Conservation (phyloP, 2,113 vertebrate species). For the Oncorhynchus nerka region DNA sequence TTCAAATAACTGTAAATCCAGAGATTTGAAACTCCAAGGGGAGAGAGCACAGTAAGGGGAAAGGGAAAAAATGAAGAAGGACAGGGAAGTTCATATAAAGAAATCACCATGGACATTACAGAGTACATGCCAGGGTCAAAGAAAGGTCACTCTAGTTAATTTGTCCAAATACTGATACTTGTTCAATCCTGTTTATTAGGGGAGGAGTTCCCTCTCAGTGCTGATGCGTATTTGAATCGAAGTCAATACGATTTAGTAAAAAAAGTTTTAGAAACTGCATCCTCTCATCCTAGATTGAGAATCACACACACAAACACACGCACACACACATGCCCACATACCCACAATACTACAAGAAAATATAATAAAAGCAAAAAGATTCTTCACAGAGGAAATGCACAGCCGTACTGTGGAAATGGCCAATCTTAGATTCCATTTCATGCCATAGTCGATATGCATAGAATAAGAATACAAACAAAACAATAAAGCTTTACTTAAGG, state of each 20-base stretch:
- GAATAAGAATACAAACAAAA: conserved; percentile 55
- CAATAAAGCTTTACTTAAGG: conserved; percentile 57
- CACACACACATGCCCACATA: conserved; percentile 18
- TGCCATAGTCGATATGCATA: conserved; percentile 72
- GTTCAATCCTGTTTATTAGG: conserved; percentile 20
- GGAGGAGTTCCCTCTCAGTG: conserved; percentile 49
- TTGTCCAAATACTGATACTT: not conserved
- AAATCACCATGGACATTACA: too few species aligned
- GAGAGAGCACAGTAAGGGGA: not conserved
- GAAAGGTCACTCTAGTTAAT: not conserved
- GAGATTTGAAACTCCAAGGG: not conserved
- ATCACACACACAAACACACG: conserved; percentile 25
- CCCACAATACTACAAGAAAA: conserved; percentile 45
- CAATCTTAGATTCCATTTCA: conserved; percentile 53
- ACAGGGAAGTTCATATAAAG: not conserved
- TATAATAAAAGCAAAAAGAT: conserved; percentile 34
- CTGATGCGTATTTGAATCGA: conserved; percentile 33
- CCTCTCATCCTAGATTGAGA: conserved; percentile 16
- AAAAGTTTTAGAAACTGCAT: conserved; percentile 25
- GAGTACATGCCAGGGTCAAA: not conserved
- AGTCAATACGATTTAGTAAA: conserved; percentile 40
- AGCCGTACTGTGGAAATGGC: conserved; percentile 58
- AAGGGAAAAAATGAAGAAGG: not conserved
- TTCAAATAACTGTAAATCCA: conserved; percentile 14
- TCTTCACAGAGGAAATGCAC: conserved; percentile 62